These are phyloP conservation scores for Cyprinella venusta DNA, from an alignment of 2,797 vertebrate species.

Conservation along the genomic window DNA sequence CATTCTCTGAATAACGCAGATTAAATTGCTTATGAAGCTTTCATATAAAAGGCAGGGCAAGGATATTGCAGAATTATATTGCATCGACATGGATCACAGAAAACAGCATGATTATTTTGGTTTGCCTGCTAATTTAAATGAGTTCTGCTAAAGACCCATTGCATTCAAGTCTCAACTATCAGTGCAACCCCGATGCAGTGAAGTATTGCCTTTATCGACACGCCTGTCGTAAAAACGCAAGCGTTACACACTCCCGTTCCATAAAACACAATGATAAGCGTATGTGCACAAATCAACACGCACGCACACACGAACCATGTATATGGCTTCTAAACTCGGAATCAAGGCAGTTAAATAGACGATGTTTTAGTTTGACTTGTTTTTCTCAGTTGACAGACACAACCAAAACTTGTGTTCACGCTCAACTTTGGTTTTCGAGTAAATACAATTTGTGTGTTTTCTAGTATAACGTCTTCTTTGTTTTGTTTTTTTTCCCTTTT, in stretches of 20 bases:
- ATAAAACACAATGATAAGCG: conserved; percentile 49
- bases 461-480: conserved; percentile 52
- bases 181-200: conserved; percentile 57
- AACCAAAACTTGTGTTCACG: conserved; percentile 83
- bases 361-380: conserved; percentile 73
- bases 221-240: conserved; percentile 60
- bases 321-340: conserved; percentile 86
- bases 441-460: conserved; percentile 81
- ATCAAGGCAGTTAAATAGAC: conserved; percentile 88
- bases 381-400: conserved; percentile 82
- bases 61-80: conserved; percentile 85
- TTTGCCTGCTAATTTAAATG: conserved; percentile 38
- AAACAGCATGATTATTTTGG: conserved; percentile 62
- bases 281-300: conserved; percentile 54
- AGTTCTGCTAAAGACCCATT: conserved; percentile 22
- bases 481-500: conserved; percentile 48
- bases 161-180: conserved; percentile 46
- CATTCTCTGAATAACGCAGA: conserved; percentile 32
- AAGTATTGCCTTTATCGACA: conserved; percentile 64
- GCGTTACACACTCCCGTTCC: conserved; percentile 14
- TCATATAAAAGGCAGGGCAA: conserved; percentile 70
- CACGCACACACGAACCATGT: conserved; percentile 72
- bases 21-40: conserved; percentile 35
- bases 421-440: conserved; percentile 86
- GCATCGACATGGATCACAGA: conserved; percentile 76